Conservation (phyloP, 2,888 invertebrate species). For the Drosophila mettleri region DNA sequence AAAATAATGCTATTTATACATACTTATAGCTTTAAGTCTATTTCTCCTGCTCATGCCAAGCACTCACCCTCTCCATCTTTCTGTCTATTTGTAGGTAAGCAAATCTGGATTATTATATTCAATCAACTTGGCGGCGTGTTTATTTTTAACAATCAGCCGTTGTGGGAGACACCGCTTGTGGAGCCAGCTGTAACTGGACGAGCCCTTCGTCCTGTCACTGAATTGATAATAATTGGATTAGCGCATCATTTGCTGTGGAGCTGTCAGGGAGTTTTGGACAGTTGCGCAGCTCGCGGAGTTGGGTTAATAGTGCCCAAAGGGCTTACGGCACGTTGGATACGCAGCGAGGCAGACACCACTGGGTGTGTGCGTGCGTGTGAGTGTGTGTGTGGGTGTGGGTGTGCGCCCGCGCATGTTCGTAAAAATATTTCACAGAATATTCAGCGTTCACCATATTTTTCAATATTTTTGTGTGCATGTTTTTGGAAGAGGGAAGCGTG, state of each 20-base stretch:
- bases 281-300: constrained; percentile 29
- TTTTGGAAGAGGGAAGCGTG: not conserved
- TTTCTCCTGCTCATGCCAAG: not conserved
- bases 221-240: constrained; percentile 84
- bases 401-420: constrained; percentile 17
- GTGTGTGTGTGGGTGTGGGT: constrained; percentile 5
- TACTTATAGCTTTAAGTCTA: constrained; percentile 4
- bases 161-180: constrained; percentile 8
- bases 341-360: constrained; percentile 50
- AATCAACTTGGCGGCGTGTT: constrained; percentile 52
- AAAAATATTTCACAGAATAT: constrained; percentile 62
- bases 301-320: constrained; percentile 73
- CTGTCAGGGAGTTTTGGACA: constrained; percentile 34
- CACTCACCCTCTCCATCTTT: constrained; percentile 12
- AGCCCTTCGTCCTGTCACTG: constrained; percentile 69
- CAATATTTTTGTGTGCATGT: constrained; percentile 58
- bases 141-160: constrained; percentile 62
- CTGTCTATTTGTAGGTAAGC: constrained; percentile 62
- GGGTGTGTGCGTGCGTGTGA: not conserved
- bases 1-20: constrained; percentile 11
- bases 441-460: constrained; percentile 65
- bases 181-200: constrained; percentile 7
- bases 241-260: constrained; percentile 58
- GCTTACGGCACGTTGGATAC: constrained; percentile 70
- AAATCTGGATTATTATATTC: constrained; percentile 38